These are phyloP conservation scores for Aythya baeri DNA, from an alignment of 2,113 vertebrate species.

Conservation along the genomic window DNA sequence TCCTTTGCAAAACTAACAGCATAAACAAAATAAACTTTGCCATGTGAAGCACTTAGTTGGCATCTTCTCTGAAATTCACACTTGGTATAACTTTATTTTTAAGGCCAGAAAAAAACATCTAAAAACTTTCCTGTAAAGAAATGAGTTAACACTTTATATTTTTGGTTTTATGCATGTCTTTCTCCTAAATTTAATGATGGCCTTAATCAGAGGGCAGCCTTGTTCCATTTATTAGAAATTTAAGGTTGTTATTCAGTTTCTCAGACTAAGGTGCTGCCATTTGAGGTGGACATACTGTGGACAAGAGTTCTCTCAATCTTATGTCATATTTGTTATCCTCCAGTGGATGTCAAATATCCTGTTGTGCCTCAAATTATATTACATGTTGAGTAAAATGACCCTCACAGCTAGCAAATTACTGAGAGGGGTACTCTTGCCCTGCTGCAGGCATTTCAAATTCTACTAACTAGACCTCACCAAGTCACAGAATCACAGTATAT, in stretches of 20 bases:
- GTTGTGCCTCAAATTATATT: background rate
- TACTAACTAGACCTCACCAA: accelerated
- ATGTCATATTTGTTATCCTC: background rate
- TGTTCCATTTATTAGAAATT: background rate
- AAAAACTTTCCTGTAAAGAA: background rate
- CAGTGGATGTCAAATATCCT: background rate
- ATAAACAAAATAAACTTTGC: constrained; percentile 43
- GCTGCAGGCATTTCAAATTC: background rate
- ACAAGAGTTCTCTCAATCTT: background rate
- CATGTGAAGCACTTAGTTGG: background rate
- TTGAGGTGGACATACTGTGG: background rate
- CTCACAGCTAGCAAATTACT: background rate
- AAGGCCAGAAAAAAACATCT: background rate
- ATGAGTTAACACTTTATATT: background rate
- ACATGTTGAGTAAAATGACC: background rate
- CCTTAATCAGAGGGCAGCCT: background rate
- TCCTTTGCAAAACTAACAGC: background rate
- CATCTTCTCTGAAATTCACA: constrained; percentile 19
- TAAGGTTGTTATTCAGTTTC: background rate
- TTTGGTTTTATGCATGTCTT: background rate
- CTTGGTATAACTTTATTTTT: background rate
- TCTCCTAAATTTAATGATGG: background rate
- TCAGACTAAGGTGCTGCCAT: background rate
- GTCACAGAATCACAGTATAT: background rate
- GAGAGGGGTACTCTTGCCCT: accelerated